Conservation (phyloP, 2,888 invertebrate species). For the Campoletis raptor region DNA sequence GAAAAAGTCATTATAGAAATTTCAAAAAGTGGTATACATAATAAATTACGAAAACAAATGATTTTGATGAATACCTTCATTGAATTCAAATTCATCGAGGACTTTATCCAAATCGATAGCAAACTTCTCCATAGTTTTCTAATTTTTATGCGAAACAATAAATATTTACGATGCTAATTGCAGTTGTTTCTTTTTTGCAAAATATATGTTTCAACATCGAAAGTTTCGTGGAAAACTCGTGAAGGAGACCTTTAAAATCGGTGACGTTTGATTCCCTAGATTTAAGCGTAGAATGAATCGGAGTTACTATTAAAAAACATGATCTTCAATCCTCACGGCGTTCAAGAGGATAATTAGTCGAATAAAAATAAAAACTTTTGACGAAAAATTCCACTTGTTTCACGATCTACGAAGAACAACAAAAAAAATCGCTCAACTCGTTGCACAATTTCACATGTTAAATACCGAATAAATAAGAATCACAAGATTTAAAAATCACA, state of each 20-base stretch:
- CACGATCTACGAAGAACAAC: not conserved
- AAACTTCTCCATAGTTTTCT: conserved; percentile 86
- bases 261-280: not conserved
- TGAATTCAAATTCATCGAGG: conserved; percentile 93
- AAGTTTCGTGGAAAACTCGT: not conserved
- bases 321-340: not conserved
- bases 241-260: not conserved
- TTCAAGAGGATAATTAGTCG: not conserved
- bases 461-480: conserved; percentile 13
- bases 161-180: not conserved
- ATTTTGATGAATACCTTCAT: conserved; percentile 86
- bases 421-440: not conserved
- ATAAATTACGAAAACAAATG: not conserved
- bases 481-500: conserved; percentile 29
- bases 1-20: not conserved
- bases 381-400: not conserved
- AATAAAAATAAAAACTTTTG: not conserved
- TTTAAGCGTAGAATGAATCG: not conserved
- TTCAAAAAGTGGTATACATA: not conserved
- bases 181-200: not conserved
- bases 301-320: not conserved
- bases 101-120: conserved; percentile 93
- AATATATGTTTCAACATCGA: conserved; percentile 5
- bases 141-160: not conserved
- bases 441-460: conserved; percentile 26